These are phyloP conservation scores for western clawed frog (Xenopus tropicalis) DNA, from an alignment of 2,113 vertebrate species.

Conservation along the genomic window UCB_Xtro_10.0 CM004444.2:127700001-127700500, in stretches of 20 bases:
- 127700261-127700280: slow-evolving; percentile 99
- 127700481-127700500: slow-evolving; percentile 80
- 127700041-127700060: no score
- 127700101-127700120: neutral
- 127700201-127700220: slow-evolving; percentile 86
- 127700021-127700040: no score
- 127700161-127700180: slow-evolving; percentile 58
- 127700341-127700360: slow-evolving; percentile 99
- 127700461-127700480: slow-evolving; percentile 80
- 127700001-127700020: no score
- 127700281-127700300: slow-evolving; percentile 99
- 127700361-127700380: slow-evolving; percentile 96
- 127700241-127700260: slow-evolving; percentile 98
- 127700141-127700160: slow-evolving; percentile 43
- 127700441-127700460: slow-evolving; percentile 73
- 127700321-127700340: slow-evolving; percentile 99
- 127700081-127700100: no score
- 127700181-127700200: slow-evolving; percentile 69
- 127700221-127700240: slow-evolving; percentile 84
- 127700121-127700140: neutral
- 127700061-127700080: no score
- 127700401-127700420: slow-evolving; percentile 80
- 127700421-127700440: slow-evolving; percentile 85
- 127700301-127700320: slow-evolving; percentile 99
- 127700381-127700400: slow-evolving; percentile 87